Percentiles rank a stretch among this genome's conserved stretches.
These are phyloP conservation scores for Ptilorrhoa leucosticta DNA, from an alignment of 2,113 vertebrate species.

Conservation along the genomic window DNA sequence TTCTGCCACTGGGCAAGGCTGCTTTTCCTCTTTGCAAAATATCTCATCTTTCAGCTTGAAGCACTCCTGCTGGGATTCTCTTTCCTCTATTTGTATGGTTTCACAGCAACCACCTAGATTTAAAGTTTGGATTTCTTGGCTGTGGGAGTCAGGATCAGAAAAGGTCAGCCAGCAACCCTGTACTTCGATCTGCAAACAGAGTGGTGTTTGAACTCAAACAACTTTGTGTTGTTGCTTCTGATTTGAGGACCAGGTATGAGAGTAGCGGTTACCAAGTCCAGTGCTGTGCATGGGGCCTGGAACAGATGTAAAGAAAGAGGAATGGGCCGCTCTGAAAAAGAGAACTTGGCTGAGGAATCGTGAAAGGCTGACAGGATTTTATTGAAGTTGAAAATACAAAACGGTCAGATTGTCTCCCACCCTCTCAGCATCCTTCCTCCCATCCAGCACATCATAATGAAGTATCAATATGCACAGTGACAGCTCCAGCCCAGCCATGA, in stretches of 20 bases:
- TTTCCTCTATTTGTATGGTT: neutral
- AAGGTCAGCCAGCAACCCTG: neutral
- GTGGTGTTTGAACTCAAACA: neutral
- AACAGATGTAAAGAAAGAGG: neutral
- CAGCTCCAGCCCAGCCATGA: neutral
- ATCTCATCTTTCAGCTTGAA: neutral
- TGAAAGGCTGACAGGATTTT: constrained; percentile 38
- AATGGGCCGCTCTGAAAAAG: neutral
- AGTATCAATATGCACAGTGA: neutral
- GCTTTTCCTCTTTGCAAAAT: neutral
- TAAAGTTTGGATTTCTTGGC: neutral
- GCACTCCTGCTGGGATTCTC: neutral
- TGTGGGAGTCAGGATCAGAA: neutral
- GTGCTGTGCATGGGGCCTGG: neutral
- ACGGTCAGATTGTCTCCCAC: constrained; percentile 25
- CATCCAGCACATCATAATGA: neutral
- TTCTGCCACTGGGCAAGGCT: neutral
- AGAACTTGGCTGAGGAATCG: neutral
- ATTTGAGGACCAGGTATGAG: neutral
- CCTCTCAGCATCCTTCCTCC: neutral
- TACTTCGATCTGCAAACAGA: neutral
- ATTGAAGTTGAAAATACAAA: constrained; percentile 33
- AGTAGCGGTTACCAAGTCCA: neutral
- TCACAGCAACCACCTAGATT: neutral
- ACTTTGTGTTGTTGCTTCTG: neutral